Conservation (phyloP, 2,113 vertebrate genomes). For the Miniopterus natalensis region DNA sequence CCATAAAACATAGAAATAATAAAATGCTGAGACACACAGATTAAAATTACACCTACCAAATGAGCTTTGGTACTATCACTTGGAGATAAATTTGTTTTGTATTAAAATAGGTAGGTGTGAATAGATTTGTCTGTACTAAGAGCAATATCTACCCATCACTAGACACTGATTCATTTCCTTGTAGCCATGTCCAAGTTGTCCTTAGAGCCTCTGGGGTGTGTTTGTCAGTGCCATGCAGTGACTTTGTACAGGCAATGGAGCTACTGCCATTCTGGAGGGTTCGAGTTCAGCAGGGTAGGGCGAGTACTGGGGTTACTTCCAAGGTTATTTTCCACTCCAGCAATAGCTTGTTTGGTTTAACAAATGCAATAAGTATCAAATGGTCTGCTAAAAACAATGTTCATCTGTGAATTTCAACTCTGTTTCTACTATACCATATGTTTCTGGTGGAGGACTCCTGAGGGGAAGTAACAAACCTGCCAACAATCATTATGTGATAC, state of each 20-base stretch:
- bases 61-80: background rate
- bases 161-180: background rate
- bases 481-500: background rate
- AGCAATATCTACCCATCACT: background rate
- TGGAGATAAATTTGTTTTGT: background rate
- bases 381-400: background rate
- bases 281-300: background rate
- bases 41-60: background rate
- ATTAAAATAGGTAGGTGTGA: background rate
- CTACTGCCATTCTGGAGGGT: too few species aligned
- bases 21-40: background rate
- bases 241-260: fast-evolving
- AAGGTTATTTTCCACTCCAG: background rate
- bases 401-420: background rate
- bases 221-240: fast-evolving
- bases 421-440: background rate
- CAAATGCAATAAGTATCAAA: background rate
- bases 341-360: background rate
- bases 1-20: background rate
- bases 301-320: background rate
- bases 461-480: background rate
- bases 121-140: background rate
- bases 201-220: background rate
- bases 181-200: fast-evolving
- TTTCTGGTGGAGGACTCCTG: background rate